Conservation (phyloP, 1,140 invertebrate species). For the Pseudomyrmex cubaensis region DNA sequence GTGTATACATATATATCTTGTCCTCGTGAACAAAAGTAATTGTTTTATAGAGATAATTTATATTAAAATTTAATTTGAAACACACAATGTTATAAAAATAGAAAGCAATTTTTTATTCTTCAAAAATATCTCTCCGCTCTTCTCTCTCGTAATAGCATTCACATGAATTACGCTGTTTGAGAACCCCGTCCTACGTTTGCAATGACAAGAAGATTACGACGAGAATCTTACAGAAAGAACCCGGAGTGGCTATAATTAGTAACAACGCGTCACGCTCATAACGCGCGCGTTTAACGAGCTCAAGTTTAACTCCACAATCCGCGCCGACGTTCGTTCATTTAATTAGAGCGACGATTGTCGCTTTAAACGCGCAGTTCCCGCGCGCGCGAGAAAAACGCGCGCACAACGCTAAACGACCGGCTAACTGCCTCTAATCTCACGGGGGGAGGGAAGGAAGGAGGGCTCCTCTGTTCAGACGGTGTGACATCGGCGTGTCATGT, state of each 20-base stretch:
- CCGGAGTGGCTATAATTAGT: slow-evolving; percentile 24
- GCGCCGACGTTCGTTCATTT: slow-evolving; percentile 32
- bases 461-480: slow-evolving; percentile 44
- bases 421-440: slow-evolving; percentile 67
- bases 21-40: not conserved
- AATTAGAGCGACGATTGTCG: slow-evolving; percentile 52
- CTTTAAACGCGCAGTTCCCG: slow-evolving; percentile 43
- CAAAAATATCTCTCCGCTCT: not conserved
- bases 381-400: slow-evolving; percentile 1
- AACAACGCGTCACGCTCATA: slow-evolving; percentile 8
- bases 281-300: slow-evolving; percentile 39
- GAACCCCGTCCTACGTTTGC: not conserved
- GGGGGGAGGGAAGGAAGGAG: not conserved
- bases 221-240: not conserved
- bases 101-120: not conserved
- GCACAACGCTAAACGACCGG: slow-evolving; percentile 56
- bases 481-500: slow-evolving; percentile 63
- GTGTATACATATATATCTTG: not conserved
- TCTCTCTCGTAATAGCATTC: not conserved
- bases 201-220: not conserved
- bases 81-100: not conserved
- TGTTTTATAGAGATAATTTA: not conserved
- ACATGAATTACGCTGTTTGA: no score
- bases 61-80: not conserved
- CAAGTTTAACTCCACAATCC: slow-evolving; percentile 41